Conservation (phyloP, 2,113 vertebrate genomes). For the Stictonetta naevosa region DNA sequence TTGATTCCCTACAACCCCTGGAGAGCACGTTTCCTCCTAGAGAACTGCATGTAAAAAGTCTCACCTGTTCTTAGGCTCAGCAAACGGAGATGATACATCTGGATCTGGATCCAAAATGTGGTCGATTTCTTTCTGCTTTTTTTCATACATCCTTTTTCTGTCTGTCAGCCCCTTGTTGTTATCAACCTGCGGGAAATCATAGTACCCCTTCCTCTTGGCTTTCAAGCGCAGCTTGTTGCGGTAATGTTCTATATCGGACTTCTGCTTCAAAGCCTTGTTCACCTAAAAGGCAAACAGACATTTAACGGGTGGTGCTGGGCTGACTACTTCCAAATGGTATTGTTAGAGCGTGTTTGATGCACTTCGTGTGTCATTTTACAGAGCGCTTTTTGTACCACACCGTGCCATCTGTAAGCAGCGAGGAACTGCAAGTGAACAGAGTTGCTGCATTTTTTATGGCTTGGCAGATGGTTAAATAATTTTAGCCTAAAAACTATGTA, state of each 20-base stretch:
- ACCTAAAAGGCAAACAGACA: conserved; percentile 78
- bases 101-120: conserved; percentile 86
- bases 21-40: not conserved
- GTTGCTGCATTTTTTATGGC: conserved; percentile 50
- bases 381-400: not conserved
- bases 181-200: conserved; percentile 90
- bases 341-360: not conserved
- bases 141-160: conserved; percentile 82
- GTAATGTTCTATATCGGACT: conserved; percentile 98
- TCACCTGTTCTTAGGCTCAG: conserved; percentile 92
- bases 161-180: conserved; percentile 80
- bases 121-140: conserved; percentile 83
- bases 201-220: conserved; percentile 96
- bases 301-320: not conserved
- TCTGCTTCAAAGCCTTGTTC: conserved; percentile 96
- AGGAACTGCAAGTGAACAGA: conserved; percentile 68
- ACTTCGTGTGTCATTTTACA: not conserved
- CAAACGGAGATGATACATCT: conserved; percentile 87
- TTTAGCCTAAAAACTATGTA: conserved; percentile 45
- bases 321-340: not conserved
- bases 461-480: conserved; percentile 70
- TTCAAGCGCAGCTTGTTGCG: conserved; percentile 97
- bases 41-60: not conserved
- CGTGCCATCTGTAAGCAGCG: not conserved
- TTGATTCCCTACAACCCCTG: not conserved